Evolutionary conservation across 2,113 vertebrate species (phyloP).

Genomic region (Pampusana beccarii): DNA sequence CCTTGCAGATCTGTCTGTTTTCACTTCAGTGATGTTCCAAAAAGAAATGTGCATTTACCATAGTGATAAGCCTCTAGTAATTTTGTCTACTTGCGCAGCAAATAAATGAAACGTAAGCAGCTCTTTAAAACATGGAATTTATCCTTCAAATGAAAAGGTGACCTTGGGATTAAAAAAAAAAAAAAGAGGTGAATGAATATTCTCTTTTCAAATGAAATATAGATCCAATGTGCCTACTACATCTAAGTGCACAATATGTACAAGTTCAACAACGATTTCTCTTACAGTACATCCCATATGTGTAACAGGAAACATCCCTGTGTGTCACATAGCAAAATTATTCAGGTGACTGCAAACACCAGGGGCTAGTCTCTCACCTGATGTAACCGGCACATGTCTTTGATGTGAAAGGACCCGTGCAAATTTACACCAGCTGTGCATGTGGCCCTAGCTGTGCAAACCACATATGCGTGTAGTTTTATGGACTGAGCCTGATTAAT

Average conservation of each 20-base stretch:
- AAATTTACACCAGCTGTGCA: conserved; percentile 61
- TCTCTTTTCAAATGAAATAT: not conserved
- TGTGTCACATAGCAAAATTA: conserved; percentile 59
- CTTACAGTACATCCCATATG: not conserved
- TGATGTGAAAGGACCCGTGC: conserved; percentile 64
- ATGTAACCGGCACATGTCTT: conserved; percentile 51
- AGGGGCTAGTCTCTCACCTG: conserved; percentile 65
- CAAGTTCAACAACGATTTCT: conserved; percentile 4
- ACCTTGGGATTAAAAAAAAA: not conserved
- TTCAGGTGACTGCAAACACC: conserved; percentile 70
- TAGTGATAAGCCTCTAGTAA: not conserved
- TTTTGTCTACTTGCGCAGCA: not conserved
- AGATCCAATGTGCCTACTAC: not conserved
- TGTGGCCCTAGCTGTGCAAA: conserved; percentile 51
- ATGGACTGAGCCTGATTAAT: conserved; percentile 66
- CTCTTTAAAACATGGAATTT: not conserved
- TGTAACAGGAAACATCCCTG: conserved; percentile 55
- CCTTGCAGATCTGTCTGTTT: not conserved
- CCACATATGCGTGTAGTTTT: conserved; percentile 61
- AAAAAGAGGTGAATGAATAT: not conserved
- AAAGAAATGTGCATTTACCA: not conserved
- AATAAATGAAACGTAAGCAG: not conserved
- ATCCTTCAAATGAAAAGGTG: not conserved
- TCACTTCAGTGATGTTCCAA: not conserved
- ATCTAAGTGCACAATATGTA: not conserved